A percentile compares a stretch with the other conserved stretches of the same genome.
phyloP scores from a whole-genome alignment of 37 sponge, comb jelly and placozoan species.

The Spongia lamella region DNA sequence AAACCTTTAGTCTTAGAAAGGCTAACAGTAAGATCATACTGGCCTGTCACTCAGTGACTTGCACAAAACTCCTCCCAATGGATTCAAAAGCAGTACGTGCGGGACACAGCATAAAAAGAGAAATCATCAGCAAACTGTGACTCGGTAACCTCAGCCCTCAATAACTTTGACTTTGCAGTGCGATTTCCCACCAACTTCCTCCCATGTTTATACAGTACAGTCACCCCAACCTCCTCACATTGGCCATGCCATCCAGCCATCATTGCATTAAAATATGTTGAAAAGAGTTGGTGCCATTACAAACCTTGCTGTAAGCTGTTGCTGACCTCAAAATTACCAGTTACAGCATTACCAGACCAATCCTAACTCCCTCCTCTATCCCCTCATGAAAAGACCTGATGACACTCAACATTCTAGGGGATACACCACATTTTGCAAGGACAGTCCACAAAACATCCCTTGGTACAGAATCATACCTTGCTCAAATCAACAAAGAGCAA shows the following conservation, averaged over 20 bases:
- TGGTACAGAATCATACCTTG: slow-evolving; percentile 1
- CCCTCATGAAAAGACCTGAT: neutral
- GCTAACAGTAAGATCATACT: neutral
- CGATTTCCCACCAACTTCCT: slow-evolving; percentile 23
- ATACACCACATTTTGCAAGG: neutral
- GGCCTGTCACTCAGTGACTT: neutral
- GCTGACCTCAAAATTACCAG: neutral
- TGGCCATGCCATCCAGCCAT: neutral
- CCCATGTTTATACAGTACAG: slow-evolving; percentile 14
- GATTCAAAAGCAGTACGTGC: too few relatives aligned
- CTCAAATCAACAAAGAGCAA: neutral
- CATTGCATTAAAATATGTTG: slow-evolving; percentile 3
- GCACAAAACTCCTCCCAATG: too few relatives aligned
- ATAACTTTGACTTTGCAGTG: slow-evolving; percentile 14
- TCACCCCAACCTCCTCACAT: neutral
- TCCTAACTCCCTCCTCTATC: neutral
- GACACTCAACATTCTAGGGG: slow-evolving; percentile 18
- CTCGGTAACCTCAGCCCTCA: slow-evolving; percentile 3
- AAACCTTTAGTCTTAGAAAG: neutral
- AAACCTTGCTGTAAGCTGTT: too few relatives aligned
- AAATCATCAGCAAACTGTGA: slow-evolving; percentile 29
- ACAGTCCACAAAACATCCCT: slow-evolving; percentile 1
- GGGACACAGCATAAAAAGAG: neutral
- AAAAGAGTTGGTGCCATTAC: slow-evolving; percentile 7
- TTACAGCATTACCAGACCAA: neutral